A percentile compares a stretch with the other conserved stretches of the same genome.
Conservation (phyloP, 1,140 invertebrate genomes). For the Trachymyrmex cornetzi region DNA sequence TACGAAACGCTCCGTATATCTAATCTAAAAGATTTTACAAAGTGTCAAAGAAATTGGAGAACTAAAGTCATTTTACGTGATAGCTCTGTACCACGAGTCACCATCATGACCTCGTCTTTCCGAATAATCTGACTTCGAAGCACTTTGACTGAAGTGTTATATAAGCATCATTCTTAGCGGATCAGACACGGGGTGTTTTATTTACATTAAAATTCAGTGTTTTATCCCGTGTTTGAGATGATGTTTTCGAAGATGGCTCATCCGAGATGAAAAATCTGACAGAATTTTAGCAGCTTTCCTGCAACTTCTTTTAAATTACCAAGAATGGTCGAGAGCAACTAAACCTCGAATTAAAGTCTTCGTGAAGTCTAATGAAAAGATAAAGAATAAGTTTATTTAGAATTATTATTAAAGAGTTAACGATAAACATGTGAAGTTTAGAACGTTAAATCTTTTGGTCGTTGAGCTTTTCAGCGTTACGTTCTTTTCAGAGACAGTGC, state of each 20-base stretch:
- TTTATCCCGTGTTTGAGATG: not conserved
- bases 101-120: not conserved
- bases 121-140: not conserved
- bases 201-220: constrained; percentile 46
- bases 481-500: not conserved
- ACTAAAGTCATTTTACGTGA: constrained; percentile 21
- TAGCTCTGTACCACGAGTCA: not conserved
- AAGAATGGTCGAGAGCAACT: not conserved
- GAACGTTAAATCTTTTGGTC: not conserved
- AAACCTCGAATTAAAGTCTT: constrained; percentile 3
- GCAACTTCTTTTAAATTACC: not conserved
- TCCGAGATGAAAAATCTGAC: constrained; percentile 20
- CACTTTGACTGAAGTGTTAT: not conserved
- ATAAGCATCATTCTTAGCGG: not conserved
- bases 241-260: constrained; percentile 2
- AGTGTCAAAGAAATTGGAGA: constrained; percentile 27
- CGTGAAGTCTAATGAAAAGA: not conserved
- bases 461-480: not conserved
- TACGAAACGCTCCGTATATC: not conserved
- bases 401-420: not conserved
- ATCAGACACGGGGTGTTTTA: not conserved
- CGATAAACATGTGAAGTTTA: not conserved
- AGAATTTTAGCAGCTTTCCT: not conserved
- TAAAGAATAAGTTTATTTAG: constrained; percentile 14
- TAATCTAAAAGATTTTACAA: constrained; percentile 2